These are phyloP conservation scores for Cepphus grylle DNA, from an alignment of 2,113 vertebrate genomes.

Conservation along the genomic window DNA sequence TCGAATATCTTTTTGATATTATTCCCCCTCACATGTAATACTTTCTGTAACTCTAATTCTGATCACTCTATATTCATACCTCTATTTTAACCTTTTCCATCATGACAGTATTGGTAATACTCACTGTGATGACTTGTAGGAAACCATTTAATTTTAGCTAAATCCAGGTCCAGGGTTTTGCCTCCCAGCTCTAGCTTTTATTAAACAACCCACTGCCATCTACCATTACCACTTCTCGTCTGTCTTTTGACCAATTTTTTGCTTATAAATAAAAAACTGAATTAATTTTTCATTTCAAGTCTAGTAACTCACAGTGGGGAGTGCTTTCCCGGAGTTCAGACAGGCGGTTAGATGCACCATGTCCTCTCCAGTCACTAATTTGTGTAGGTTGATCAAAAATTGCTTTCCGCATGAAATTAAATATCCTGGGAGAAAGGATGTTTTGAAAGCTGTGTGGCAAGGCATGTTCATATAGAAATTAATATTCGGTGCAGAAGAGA, in stretches of 20 bases:
- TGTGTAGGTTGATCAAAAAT: slow-evolving; percentile 45
- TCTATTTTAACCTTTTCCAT: background rate
- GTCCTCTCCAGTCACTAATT: background rate
- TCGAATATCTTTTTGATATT: background rate
- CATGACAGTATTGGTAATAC: background rate
- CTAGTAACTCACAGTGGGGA: background rate
- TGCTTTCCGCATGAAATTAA: slow-evolving; percentile 33
- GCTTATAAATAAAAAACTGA: background rate
- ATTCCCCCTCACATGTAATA: background rate
- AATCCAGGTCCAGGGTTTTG: background rate
- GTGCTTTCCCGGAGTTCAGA: background rate
- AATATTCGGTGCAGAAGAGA: slow-evolving; percentile 32
- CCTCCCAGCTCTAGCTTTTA: background rate
- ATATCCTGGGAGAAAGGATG: slow-evolving; percentile 6
- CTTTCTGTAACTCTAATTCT: background rate
- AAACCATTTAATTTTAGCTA: background rate
- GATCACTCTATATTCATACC: background rate
- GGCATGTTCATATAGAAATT: slow-evolving; percentile 22
- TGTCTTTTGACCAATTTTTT: background rate
- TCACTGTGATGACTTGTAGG: background rate
- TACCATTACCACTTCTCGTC: background rate
- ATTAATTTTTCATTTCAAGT: slow-evolving; percentile 4
- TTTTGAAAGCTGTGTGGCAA: slow-evolving; percentile 40
- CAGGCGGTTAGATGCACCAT: background rate
- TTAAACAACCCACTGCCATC: background rate